Evolutionary conservation across 2,113 vertebrate genomes (phyloP).

Genomic region (Lophius piscatorius): DNA sequence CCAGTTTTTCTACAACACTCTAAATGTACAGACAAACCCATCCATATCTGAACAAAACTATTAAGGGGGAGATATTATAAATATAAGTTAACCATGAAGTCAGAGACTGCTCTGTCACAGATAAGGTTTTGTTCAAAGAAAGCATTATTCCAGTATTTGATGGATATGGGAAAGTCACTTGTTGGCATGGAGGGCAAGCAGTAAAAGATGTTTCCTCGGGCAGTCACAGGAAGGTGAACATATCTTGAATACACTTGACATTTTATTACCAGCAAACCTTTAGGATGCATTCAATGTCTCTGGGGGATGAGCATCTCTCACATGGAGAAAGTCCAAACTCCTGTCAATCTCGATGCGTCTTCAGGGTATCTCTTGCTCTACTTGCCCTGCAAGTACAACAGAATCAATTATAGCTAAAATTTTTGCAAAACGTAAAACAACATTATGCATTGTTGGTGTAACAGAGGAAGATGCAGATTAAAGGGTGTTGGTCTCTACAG

Average conservation of each 20-base stretch:
- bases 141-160: too few relatives aligned
- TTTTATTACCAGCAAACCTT: not conserved
- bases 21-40: too few relatives aligned
- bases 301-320: conserved; percentile 11
- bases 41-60: too few relatives aligned
- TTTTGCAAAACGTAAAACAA: too few relatives aligned
- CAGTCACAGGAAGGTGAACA: not conserved
- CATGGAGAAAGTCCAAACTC: conserved; percentile 9
- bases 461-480: too few relatives aligned
- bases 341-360: conserved; percentile 76
- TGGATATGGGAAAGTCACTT: not conserved
- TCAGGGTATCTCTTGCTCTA: conserved; percentile 64
- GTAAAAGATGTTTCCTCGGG: conserved; percentile 4
- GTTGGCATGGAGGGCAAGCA: not conserved
- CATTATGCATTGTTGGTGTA: too few relatives aligned
- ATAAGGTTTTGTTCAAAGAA: too few relatives aligned
- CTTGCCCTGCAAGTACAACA: conserved; percentile 66
- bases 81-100: too few relatives aligned
- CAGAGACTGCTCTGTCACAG: too few relatives aligned
- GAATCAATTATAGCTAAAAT: not conserved
- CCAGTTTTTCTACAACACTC: too few relatives aligned
- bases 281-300: not conserved
- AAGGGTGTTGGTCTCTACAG: too few relatives aligned
- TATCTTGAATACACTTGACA: conserved; percentile 13
- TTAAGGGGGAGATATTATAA: too few relatives aligned